Percentiles rank a stretch among this genome's conserved stretches.
Conservation (phyloP, 2,888 invertebrate genomes). For the Cryptocheilus praepositus region DNA sequence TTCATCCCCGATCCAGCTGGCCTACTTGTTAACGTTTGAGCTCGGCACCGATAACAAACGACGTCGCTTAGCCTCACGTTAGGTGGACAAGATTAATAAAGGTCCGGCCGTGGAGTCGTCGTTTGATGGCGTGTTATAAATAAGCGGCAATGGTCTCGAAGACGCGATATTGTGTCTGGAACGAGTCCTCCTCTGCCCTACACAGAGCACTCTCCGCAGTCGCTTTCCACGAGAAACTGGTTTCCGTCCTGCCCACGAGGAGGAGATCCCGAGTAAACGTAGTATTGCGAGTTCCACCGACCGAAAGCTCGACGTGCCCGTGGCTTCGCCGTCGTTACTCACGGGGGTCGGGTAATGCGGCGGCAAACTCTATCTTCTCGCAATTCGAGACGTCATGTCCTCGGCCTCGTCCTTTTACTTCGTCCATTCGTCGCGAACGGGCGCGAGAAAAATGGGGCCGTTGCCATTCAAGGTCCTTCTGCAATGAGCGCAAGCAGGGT, state of each 20-base stretch:
- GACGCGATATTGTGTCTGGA: conserved; percentile 44
- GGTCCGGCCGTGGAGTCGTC: conserved; percentile 16
- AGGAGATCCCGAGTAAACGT: conserved; percentile 10
- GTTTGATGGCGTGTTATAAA: conserved; percentile 33
- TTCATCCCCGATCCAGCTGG: too few relatives aligned
- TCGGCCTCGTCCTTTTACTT: not conserved
- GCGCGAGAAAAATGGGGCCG: too few relatives aligned
- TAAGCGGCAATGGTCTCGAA: conserved; percentile 42
- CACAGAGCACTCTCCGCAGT: conserved; percentile 24
- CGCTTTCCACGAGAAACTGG: conserved; percentile 51
- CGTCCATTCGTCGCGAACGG: not conserved
- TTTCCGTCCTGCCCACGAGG: conserved; percentile 45
- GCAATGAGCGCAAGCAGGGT: too few relatives aligned
- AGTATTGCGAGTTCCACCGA: conserved; percentile 17
- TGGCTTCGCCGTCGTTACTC: conserved; percentile 35
- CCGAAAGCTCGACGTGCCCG: conserved; percentile 38
- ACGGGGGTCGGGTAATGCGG: conserved; percentile 49
- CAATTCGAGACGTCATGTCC: not conserved
- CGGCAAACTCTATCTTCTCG: not conserved
- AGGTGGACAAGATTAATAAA: too few relatives aligned
- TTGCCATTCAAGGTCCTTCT: too few relatives aligned
- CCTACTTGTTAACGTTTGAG: too few relatives aligned
- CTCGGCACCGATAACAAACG: too few relatives aligned
- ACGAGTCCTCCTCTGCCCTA: conserved; percentile 38
- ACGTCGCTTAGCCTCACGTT: too few relatives aligned